Percentiles rank a stretch among this genome's conserved stretches.
These are phyloP conservation scores for Ailurus styani DNA, from an alignment of 2,113 vertebrate genomes.

Conservation along the genomic window DNA sequence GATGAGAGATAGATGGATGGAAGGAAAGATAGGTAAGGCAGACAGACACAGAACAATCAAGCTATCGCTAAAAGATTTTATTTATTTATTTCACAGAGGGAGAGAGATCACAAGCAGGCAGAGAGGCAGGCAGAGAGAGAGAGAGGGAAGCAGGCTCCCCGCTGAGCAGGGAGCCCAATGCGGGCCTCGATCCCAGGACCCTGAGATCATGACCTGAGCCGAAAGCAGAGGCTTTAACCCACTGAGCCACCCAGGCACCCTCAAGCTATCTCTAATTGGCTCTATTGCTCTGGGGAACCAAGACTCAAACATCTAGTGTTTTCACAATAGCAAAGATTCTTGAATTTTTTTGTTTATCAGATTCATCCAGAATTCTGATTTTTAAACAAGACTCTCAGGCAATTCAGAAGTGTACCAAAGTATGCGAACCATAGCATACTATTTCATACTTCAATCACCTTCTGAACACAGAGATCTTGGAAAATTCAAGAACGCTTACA, in stretches of 20 bases:
- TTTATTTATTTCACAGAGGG: no score
- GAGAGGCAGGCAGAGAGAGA: no score
- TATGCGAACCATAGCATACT: neutral
- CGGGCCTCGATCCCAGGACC: no score
- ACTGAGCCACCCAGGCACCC: no score
- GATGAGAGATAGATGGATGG: no score
- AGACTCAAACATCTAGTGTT: neutral
- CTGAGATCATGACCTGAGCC: no score
- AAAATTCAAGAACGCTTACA: neutral
- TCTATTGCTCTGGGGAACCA: neutral
- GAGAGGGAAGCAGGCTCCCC: no score
- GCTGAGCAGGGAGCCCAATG: no score
- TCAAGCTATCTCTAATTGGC: neutral
- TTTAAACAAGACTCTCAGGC: neutral
- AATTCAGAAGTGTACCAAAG: neutral
- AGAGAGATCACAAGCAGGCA: no score
- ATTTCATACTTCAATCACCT: neutral
- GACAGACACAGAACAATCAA: neutral
- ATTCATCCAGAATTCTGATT: neutral
- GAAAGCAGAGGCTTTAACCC: no score
- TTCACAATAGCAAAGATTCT: neutral
- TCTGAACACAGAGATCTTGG: neutral
- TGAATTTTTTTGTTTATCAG: neutral
- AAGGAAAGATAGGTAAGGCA: no score
- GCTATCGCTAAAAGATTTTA: neutral